Evolutionary conservation across 1,140 invertebrate genomes (phyloP).

Genomic region (Heliothis subflexa): DNA sequence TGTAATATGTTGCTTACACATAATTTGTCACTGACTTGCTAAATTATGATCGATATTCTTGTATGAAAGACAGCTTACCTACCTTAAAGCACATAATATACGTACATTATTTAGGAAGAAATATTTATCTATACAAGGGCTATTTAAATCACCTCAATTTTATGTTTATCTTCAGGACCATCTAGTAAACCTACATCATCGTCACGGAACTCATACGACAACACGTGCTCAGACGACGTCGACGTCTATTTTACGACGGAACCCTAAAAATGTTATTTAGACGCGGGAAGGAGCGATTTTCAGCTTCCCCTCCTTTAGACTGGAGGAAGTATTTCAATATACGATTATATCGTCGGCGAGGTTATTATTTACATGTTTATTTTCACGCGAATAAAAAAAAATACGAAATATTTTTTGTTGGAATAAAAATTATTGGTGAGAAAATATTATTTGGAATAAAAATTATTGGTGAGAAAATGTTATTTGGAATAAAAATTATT

Average conservation of each 20-base stretch:
- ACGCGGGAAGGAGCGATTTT: constrained; percentile 72
- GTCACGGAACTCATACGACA: constrained; percentile 52
- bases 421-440: constrained; percentile 11
- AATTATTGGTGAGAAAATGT: constrained; percentile 4
- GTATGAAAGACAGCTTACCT: background rate
- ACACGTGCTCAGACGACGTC: constrained; percentile 66
- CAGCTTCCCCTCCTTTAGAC: constrained; percentile 61
- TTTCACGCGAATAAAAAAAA: background rate
- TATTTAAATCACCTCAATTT: too few species aligned
- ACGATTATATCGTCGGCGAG: constrained; percentile 57
- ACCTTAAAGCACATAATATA: background rate
- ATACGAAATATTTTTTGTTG: background rate
- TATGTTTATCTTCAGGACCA: background rate
- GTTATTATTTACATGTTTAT: constrained; percentile 47
- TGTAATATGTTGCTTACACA: too few species aligned
- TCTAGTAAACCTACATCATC: constrained; percentile 40
- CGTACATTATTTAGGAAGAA: too few species aligned
- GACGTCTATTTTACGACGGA: constrained; percentile 67
- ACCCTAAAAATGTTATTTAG: constrained; percentile 76
- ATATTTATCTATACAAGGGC: too few species aligned
- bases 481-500: constrained; percentile 15
- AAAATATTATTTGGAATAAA: constrained; percentile 3
- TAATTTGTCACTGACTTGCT: too few species aligned
- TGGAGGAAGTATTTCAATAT: constrained; percentile 64
- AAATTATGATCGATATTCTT: too few species aligned